These are phyloP conservation scores for Eupelmus urozonus DNA, from an alignment of 2,888 invertebrate species.

Conservation along the genomic window DNA sequence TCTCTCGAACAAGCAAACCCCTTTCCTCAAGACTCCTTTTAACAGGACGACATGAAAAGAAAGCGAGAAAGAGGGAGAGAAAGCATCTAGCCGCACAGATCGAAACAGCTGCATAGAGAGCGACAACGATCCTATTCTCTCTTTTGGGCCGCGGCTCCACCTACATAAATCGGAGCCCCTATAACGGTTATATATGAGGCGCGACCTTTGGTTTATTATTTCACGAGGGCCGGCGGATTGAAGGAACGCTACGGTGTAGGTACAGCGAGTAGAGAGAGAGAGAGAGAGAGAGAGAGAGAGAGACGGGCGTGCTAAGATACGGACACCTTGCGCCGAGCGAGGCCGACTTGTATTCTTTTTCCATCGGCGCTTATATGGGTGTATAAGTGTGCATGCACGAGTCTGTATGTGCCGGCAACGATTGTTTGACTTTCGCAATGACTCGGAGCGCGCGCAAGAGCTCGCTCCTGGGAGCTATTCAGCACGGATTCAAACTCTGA, in stretches of 20 bases:
- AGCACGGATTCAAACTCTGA: slow-evolving; percentile 63
- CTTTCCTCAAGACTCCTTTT: no score
- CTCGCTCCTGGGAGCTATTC: slow-evolving; percentile 68
- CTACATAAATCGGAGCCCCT: no score
- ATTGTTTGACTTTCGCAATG: slow-evolving; percentile 74
- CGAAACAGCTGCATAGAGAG: background rate
- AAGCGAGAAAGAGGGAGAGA: slow-evolving; percentile 10
- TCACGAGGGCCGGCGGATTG: slow-evolving; percentile 15
- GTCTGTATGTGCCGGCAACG: slow-evolving; percentile 48
- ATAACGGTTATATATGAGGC: slow-evolving; percentile 5
- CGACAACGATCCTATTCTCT: background rate
- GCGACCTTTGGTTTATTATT: slow-evolving; percentile 53
- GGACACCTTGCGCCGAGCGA: slow-evolving; percentile 48
- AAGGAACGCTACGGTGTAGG: background rate
- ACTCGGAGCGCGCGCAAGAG: slow-evolving; percentile 24
- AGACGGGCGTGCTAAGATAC: background rate
- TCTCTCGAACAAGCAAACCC: no score
- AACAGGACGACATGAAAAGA: background rate
- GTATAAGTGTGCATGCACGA: background rate
- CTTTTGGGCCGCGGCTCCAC: background rate
- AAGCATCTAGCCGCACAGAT: background rate
- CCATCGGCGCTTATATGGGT: background rate
- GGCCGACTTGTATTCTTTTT: slow-evolving; percentile 18
- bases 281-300: background rate
- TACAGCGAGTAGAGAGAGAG: no score